Percentiles rank a stretch among this genome's conserved stretches.
phyloP scores from a whole-genome alignment of 2,888 invertebrate species.

The Priocnemis perturbator region DNA sequence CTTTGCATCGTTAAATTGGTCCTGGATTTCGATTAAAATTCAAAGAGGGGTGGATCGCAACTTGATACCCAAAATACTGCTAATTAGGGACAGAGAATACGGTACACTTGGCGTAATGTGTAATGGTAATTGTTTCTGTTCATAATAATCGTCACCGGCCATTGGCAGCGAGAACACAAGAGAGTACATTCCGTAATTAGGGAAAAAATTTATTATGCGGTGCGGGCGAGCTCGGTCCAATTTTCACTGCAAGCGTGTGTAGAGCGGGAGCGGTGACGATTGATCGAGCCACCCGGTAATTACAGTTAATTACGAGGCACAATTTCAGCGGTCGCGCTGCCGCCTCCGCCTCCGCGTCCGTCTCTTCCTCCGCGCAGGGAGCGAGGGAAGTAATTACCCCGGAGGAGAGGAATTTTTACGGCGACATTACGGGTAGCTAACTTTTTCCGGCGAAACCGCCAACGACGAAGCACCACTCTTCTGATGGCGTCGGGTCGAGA shows the following conservation, averaged over 20 bases:
- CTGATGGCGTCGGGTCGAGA: not conserved
- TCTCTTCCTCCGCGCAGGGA: too few species aligned
- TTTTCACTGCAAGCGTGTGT: constrained; percentile 29
- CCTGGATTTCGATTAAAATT: too few species aligned
- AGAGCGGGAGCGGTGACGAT: constrained; percentile 32
- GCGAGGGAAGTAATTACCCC: constrained; percentile 37
- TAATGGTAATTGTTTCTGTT: not conserved
- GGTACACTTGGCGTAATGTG: too few species aligned
- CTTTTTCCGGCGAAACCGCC: not conserved
- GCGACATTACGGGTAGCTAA: constrained; percentile 15
- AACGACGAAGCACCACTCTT: not conserved
- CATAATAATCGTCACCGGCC: constrained; percentile 31
- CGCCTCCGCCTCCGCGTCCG: too few species aligned
- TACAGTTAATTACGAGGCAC: constrained; percentile 49
- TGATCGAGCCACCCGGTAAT: constrained; percentile 49
- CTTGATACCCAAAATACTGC: too few species aligned
- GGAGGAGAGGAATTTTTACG: constrained; percentile 36
- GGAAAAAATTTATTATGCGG: constrained; percentile 43
- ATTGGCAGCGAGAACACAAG: constrained; percentile 14
- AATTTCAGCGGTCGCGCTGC: constrained; percentile 24
- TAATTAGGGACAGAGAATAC: too few species aligned
- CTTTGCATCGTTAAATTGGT: too few species aligned
- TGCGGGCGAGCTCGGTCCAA: constrained; percentile 42
- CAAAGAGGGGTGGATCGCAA: too few species aligned
- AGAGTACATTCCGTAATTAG: constrained; percentile 18